Evolutionary conservation across 2,113 vertebrate species (phyloP).

Genomic region (Gymnarchus niloticus): DNA sequence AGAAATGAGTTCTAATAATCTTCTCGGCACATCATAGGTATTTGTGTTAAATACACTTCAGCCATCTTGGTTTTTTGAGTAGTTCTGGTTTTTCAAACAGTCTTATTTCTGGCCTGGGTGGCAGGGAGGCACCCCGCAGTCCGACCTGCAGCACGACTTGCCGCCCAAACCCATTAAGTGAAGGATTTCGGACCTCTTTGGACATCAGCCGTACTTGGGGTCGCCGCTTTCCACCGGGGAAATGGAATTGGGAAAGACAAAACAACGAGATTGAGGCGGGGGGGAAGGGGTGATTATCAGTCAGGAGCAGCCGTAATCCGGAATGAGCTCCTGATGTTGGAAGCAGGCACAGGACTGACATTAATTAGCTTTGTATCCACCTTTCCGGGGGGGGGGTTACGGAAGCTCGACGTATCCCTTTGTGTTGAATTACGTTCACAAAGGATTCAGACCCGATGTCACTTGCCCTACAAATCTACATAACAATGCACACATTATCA

Average conservation of each 20-base stretch:
- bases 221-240: background rate
- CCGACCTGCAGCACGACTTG: background rate
- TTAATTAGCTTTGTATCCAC: background rate
- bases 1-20: background rate
- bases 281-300: background rate
- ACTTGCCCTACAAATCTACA: background rate
- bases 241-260: background rate
- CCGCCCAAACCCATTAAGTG: background rate
- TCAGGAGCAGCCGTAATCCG: background rate
- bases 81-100: too few species aligned
- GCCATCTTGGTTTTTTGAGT: too few species aligned
- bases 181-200: background rate
- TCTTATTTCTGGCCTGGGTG: too few species aligned
- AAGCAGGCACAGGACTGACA: background rate
- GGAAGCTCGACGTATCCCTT: background rate
- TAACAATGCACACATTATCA: background rate
- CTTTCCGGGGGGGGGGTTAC: background rate
- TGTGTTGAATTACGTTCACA: background rate
- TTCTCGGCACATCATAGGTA: background rate
- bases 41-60: background rate
- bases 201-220: background rate
- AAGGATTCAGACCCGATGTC: background rate
- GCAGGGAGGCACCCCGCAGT: background rate
- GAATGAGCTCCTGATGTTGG: background rate
- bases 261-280: background rate